A percentile compares a stretch with the other conserved stretches of the same genome.
phyloP scores from a whole-genome alignment of 1,140 invertebrate species.

The Macrotrachela quadricornifera region DNA sequence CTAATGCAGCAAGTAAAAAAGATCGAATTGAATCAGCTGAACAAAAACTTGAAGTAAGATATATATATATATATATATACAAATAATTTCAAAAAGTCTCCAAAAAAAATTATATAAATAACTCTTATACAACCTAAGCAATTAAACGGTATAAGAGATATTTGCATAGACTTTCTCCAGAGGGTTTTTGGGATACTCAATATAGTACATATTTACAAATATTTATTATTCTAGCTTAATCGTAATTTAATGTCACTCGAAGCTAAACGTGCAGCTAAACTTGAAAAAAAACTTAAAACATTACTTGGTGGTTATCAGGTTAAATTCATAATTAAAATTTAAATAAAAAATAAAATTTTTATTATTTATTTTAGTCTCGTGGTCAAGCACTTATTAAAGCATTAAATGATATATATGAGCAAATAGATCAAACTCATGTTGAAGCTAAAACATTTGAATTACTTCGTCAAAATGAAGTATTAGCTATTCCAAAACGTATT shows the following conservation, averaged over 20 bases:
- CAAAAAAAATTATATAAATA: neutral
- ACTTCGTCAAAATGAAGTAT: slow-evolving; percentile 64
- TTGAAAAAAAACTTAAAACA: slow-evolving; percentile 90
- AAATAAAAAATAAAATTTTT: too few relatives aligned
- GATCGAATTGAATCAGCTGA: slow-evolving; percentile 77
- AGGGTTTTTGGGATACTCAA: too few relatives aligned
- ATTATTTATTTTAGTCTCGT: slow-evolving; percentile 35
- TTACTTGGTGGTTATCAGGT: slow-evolving; percentile 72
- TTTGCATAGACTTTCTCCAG: too few relatives aligned
- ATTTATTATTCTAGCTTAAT: slow-evolving; percentile 48
- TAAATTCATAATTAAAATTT: too few relatives aligned
- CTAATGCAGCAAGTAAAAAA: slow-evolving; percentile 79
- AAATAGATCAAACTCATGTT: slow-evolving; percentile 63
- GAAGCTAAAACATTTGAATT: slow-evolving; percentile 79
- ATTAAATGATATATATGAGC: slow-evolving; percentile 59
- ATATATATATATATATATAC: slow-evolving; percentile 9
- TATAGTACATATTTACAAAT: too few relatives aligned
- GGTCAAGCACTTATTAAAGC: slow-evolving; percentile 72
- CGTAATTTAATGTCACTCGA: slow-evolving; percentile 76
- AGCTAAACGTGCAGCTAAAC: slow-evolving; percentile 80
- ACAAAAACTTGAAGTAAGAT: slow-evolving; percentile 50
- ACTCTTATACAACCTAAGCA: neutral
- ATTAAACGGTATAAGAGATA: too few relatives aligned
- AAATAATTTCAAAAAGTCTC: too few relatives aligned
- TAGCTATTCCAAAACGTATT: slow-evolving; percentile 66